Percentiles rank a stretch among this genome's conserved stretches.
Evolutionary conservation across 2,113 vertebrate genomes (phyloP).

Genomic region (Eolophus roseicapilla): DNA sequence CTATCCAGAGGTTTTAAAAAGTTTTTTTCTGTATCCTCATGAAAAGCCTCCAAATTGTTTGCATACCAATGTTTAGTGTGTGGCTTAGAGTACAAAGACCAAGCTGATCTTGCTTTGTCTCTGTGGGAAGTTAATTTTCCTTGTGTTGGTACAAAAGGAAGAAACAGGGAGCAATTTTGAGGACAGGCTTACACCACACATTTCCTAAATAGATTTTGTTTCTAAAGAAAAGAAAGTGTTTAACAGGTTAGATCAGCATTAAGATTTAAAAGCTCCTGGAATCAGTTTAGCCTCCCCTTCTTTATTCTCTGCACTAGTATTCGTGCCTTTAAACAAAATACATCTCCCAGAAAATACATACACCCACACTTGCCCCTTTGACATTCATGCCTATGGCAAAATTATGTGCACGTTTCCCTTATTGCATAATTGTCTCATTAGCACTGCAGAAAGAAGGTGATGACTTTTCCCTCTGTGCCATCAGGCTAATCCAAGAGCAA

Average conservation of each 20-base stretch:
- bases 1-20: not conserved
- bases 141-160: slow-evolving; percentile 38
- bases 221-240: slow-evolving; percentile 22
- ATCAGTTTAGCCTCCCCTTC: not conserved
- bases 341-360: not conserved
- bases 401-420: not conserved
- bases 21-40: not conserved
- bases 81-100: slow-evolving; percentile 46
- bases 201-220: slow-evolving; percentile 26
- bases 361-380: slow-evolving; percentile 22
- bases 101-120: slow-evolving; percentile 6
- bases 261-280: not conserved
- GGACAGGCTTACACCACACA: not conserved
- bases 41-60: slow-evolving; percentile 35
- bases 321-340: not conserved
- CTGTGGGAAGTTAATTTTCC: slow-evolving; percentile 39
- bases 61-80: slow-evolving; percentile 5
- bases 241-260: slow-evolving; percentile 11
- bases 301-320: not conserved
- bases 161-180: slow-evolving; percentile 14
- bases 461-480: slow-evolving; percentile 28
- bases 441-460: not conserved
- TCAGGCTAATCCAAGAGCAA: not conserved
- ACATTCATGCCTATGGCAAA: slow-evolving; percentile 47
- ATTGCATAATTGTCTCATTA: slow-evolving; percentile 42